A percentile compares a stretch with the other conserved stretches of the same genome.
Evolutionary conservation across 2,797 vertebrate species (phyloP).

Genomic region (Zalophus californianus): DNA sequence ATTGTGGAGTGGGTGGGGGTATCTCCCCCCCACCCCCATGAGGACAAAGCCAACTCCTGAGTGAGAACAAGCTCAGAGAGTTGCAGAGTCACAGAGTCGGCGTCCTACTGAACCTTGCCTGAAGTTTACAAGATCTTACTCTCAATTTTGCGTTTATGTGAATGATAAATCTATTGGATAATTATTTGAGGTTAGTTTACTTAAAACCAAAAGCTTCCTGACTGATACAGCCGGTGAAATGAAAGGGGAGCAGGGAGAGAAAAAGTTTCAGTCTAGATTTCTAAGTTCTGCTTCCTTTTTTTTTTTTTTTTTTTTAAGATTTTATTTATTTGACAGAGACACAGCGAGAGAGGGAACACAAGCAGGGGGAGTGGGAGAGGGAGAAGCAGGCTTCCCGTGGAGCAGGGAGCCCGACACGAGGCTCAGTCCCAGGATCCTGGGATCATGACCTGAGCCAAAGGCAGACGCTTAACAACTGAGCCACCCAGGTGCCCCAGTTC

Average conservation of each 20-base stretch:
- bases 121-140: background rate
- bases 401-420: too few relatives aligned
- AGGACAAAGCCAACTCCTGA: background rate
- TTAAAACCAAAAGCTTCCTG: background rate
- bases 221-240: background rate
- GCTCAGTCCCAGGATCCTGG: too few relatives aligned
- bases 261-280: background rate
- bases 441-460: too few relatives aligned
- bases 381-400: too few relatives aligned
- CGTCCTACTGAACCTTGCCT: background rate
- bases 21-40: background rate
- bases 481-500: background rate
- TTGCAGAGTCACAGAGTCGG: background rate
- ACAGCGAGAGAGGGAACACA: too few relatives aligned
- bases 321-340: too few relatives aligned
- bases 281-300: background rate
- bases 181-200: slow-evolving; percentile 23
- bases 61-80: background rate
- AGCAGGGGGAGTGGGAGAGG: too few relatives aligned
- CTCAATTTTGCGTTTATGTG: background rate
- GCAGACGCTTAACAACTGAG: too few relatives aligned
- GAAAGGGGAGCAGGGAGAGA: background rate
- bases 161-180: background rate
- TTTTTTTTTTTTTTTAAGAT: too few relatives aligned
- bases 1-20: background rate